These are phyloP conservation scores for Drosophila takahashii DNA, from an alignment of 1,140 invertebrate genomes.

Conservation along the genomic window DNA sequence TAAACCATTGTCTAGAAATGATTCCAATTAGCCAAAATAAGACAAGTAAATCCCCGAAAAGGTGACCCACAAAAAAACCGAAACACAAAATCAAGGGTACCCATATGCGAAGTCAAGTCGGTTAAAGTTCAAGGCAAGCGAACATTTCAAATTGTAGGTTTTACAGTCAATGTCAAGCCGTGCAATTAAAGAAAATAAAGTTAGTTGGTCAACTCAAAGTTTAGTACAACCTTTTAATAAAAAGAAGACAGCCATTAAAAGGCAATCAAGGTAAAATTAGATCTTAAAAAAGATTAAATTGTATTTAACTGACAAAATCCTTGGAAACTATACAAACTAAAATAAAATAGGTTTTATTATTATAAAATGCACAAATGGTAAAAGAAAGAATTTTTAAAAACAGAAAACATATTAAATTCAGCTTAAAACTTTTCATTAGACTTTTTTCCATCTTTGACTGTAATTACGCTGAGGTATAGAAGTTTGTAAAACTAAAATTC, in stretches of 20 bases:
- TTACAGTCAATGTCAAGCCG: slow-evolving; percentile 5
- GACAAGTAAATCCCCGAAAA: neutral
- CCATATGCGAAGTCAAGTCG: slow-evolving; percentile 3
- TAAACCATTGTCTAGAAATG: neutral
- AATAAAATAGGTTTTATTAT: neutral
- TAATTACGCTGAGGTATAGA: neutral
- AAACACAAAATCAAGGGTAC: slow-evolving; percentile 5
- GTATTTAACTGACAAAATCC: too few relatives aligned
- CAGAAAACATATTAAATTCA: too few relatives aligned
- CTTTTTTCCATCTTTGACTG: neutral
- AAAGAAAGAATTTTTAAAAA: too few relatives aligned
- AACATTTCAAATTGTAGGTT: neutral
- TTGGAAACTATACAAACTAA: too few relatives aligned
- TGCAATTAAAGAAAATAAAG: slow-evolving; percentile 6
- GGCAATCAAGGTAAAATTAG: neutral
- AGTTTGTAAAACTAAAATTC: slow-evolving; percentile 7
- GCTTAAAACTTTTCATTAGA: neutral
- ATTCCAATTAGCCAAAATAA: neutral
- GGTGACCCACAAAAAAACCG: slow-evolving; percentile 41
- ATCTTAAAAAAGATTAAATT: neutral
- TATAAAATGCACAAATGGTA: neutral
- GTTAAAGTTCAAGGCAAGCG: slow-evolving; percentile 40
- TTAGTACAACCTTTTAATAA: too few relatives aligned
- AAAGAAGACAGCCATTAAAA: neutral
- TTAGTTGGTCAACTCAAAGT: neutral